Conservation (phyloP, 2,797 vertebrate species). For the Silurus aristotelis region DNA sequence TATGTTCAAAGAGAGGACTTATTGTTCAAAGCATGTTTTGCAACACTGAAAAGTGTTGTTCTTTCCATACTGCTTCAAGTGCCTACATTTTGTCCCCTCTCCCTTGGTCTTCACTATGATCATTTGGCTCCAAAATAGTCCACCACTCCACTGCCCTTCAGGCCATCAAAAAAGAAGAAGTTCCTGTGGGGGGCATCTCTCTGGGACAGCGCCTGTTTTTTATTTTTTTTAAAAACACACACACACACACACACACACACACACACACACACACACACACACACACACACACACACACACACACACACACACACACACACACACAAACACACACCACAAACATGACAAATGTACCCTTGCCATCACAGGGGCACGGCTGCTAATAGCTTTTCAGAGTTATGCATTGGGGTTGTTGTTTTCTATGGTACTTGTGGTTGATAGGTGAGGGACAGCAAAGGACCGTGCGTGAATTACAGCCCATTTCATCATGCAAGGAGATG, state of each 20-base stretch:
- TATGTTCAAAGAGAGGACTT: slow-evolving; percentile 22
- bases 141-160: slow-evolving; percentile 86
- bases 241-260: slow-evolving; percentile 28
- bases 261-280: slow-evolving; percentile 33
- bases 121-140: slow-evolving; percentile 83
- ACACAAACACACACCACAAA: too few relatives aligned
- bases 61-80: slow-evolving; percentile 35
- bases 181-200: slow-evolving; percentile 91
- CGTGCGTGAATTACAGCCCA: slow-evolving; percentile 62
- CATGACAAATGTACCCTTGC: slow-evolving; percentile 10
- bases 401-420: slow-evolving; percentile 38
- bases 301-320: too few relatives aligned
- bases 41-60: slow-evolving; percentile 26
- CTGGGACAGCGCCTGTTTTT: slow-evolving; percentile 85
- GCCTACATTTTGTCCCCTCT: background rate
- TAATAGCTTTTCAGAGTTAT: slow-evolving; percentile 8
- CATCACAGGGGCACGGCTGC: background rate
- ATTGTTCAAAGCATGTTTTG: slow-evolving; percentile 34
- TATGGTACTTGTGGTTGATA: slow-evolving; percentile 38
- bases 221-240: slow-evolving; percentile 28
- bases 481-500: slow-evolving; percentile 70
- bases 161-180: slow-evolving; percentile 93
- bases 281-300: slow-evolving; percentile 20
- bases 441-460: slow-evolving; percentile 43
- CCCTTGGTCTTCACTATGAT: slow-evolving; percentile 11